Evolutionary conservation across 2,797 vertebrate genomes (phyloP), one percentile per base, ranked within the genome.

Genomic region (Liparis tanakae): DNA sequence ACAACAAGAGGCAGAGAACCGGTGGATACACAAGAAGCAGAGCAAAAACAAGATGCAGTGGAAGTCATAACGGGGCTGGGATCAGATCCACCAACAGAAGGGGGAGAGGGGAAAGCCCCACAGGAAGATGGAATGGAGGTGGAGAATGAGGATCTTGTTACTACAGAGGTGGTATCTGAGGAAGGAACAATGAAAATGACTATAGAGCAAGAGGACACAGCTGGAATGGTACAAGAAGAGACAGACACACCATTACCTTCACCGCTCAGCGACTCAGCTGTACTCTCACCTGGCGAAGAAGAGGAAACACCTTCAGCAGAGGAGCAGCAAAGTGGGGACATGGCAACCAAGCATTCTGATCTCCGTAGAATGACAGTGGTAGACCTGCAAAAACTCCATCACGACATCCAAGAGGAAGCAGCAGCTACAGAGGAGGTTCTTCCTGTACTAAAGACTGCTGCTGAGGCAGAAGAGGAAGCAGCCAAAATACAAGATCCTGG

Each of bases 61-160:
- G 39, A 55, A 14, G 39, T 39, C 14, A 94, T 51, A 56, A 22
- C 36, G 33, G 58, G 3, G 36, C 64, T 46, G 15, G 6, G 1
- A 6, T 44, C 15, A 44, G 65, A 76, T 12, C 91, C 91, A 64
- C 91, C 76, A 25, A 36, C 43, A 0, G 92, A 93, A 63, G 88
- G 86, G 34, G 58, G n/a, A 0, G 82, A 85, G 10, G 44, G 2
- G 0, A 89, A 91, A 67, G 62, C 14, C 7, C 76, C 86, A 44
- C 25, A 61, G 13, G 69, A 67, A 0, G 92, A 94, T 55, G 10
- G 17, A 22, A 36, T 6, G 3, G 64, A 59, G 20, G 55, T 17
- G 36, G 34, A 62, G 56, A 39, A 55, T 18, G 54, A 59, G 3
- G 57, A 65, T 25, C 12, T 8, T 65, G 48, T 37, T 46, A 5